Evolutionary conservation across 2,797 vertebrate genomes (phyloP).

Genomic region (Eulemur albifrons): DNA sequence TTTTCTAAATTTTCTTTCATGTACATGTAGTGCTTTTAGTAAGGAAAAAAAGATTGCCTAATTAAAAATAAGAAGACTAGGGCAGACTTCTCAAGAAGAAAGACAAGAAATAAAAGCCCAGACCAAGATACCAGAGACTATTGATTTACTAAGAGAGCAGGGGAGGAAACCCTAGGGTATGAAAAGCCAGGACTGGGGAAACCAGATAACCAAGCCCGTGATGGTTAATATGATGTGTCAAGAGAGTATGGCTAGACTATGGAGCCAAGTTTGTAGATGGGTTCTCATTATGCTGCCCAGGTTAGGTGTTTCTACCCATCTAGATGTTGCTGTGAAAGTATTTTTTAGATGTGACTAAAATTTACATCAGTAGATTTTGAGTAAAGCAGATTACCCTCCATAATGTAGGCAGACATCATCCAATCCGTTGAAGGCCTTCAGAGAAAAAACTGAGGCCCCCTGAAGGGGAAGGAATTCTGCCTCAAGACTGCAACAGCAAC

Average conservation of each 20-base stretch:
- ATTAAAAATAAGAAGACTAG: neutral
- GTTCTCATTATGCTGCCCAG: too few species aligned
- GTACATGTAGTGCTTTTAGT: neutral
- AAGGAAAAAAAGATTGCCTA: neutral
- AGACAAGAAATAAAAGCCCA: neutral
- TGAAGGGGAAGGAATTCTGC: neutral
- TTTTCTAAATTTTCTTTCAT: slow-evolving; percentile 35
- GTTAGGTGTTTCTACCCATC: neutral
- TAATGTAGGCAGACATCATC: neutral
- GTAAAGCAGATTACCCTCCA: neutral
- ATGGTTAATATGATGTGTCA: neutral
- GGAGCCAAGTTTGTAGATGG: neutral
- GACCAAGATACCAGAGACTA: neutral
- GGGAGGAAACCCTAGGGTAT: neutral
- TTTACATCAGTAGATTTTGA: neutral
- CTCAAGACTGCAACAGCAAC: neutral
- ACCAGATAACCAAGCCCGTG: neutral
- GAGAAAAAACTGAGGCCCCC: neutral
- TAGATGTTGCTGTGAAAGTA: neutral
- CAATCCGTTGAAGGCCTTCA: neutral
- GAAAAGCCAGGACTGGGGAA: neutral
- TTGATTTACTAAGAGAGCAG: neutral
- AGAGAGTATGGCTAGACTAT: neutral
- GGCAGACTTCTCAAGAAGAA: neutral
- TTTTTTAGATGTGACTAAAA: neutral